phyloP scores from a whole-genome alignment of 2,797 vertebrate genomes.

The Crax fasciolata region DNA sequence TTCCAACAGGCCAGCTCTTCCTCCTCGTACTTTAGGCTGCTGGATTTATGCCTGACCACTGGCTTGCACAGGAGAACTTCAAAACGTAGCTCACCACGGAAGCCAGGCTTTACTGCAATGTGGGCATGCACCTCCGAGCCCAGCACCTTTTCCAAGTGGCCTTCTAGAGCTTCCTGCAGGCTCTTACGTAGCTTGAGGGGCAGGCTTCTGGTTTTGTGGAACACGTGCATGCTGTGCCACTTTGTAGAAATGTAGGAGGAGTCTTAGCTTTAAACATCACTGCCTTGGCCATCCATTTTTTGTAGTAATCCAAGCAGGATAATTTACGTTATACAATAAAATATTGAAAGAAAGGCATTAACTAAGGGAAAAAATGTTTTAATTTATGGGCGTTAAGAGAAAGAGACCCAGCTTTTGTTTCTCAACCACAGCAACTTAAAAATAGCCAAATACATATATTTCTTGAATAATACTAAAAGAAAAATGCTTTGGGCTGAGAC shows the following conservation, averaged over 20 bases:
- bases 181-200: accelerated
- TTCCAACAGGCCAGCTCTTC: not conserved
- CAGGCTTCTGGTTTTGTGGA: not conserved
- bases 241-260: not conserved
- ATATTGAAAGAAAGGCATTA: not conserved
- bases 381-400: constrained; percentile 29
- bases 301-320: not conserved
- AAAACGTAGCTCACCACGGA: not conserved
- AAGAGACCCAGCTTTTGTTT: constrained; percentile 54
- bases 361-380: constrained; percentile 22
- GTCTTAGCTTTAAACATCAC: not conserved
- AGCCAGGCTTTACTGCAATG: not conserved
- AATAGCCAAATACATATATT: constrained; percentile 60
- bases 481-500: constrained; percentile 71
- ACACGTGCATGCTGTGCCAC: not conserved
- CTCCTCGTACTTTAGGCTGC: not conserved
- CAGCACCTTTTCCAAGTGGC: not conserved
- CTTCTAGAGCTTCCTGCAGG: not conserved
- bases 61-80: not conserved
- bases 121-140: not conserved
- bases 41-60: not conserved
- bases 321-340: constrained; percentile 17
- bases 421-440: constrained; percentile 63
- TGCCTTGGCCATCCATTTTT: not conserved
- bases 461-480: constrained; percentile 68